Conservation (phyloP, 2,888 invertebrate genomes). For the Antheraea assamensis region DNA sequence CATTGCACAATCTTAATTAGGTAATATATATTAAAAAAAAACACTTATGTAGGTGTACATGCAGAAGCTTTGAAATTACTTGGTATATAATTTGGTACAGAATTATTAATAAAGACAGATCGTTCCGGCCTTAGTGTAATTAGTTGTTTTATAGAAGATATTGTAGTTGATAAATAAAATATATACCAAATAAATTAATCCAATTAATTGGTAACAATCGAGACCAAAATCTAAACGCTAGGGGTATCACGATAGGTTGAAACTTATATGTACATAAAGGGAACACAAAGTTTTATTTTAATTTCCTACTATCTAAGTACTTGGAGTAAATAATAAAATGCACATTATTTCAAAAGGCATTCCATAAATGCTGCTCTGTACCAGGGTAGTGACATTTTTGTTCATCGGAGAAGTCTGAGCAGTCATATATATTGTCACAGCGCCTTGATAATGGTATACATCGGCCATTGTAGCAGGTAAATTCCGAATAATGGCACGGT, state of each 20-base stretch:
- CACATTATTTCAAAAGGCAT: constrained; percentile 17
- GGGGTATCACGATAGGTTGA: neutral
- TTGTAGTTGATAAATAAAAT: neutral
- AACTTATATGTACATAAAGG: neutral
- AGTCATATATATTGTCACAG: constrained; percentile 95
- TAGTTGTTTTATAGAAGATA: neutral
- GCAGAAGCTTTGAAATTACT: neutral
- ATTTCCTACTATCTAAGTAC: constrained; percentile 14
- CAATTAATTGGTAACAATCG: neutral
- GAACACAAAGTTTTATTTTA: constrained; percentile 7
- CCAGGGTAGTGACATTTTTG: constrained; percentile 88
- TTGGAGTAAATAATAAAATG: neutral
- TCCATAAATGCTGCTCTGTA: constrained; percentile 41
- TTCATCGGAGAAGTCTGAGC: constrained; percentile 95
- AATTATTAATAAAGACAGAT: neutral
- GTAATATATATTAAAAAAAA: neutral
- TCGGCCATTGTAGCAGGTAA: constrained; percentile 87
- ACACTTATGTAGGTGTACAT: neutral
- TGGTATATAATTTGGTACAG: neutral
- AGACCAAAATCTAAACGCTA: neutral
- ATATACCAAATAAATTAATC: neutral
- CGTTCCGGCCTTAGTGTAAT: neutral
- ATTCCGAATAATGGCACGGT: constrained; percentile 84
- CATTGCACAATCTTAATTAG: neutral
- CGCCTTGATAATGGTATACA: constrained; percentile 90